Percentiles rank a stretch among this genome's conserved stretches.
Conservation (phyloP, 2,888 invertebrate species). For the Rhagonycha fulva region DNA sequence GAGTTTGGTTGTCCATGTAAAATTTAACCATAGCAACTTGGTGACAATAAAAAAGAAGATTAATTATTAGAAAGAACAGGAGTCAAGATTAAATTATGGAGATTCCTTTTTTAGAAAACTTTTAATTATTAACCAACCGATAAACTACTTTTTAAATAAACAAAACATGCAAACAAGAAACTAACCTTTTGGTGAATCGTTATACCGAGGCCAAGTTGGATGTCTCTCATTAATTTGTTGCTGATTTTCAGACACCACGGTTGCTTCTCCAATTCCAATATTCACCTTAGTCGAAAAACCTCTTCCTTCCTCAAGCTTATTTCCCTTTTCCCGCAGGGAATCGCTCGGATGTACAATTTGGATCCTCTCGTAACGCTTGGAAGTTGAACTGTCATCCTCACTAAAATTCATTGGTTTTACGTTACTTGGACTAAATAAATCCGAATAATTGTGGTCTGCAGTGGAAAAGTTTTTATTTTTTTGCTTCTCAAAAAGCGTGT, state of each 20-base stretch:
- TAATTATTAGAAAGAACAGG: neutral
- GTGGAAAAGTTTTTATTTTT: neutral
- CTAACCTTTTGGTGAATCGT: conserved; percentile 47
- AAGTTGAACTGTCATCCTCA: conserved; percentile 35
- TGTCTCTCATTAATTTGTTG: conserved; percentile 36
- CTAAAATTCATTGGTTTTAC: neutral
- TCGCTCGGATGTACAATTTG: conserved; percentile 44
- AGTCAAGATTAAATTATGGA: neutral
- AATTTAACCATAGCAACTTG: neutral
- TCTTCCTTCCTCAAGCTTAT: conserved; percentile 42
- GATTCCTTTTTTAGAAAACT: neutral
- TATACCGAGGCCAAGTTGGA: conserved; percentile 47
- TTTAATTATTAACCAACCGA: neutral
- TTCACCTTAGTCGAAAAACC: conserved; percentile 66
- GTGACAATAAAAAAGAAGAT: neutral
- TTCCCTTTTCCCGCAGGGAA: conserved; percentile 32
- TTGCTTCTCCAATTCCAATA: conserved; percentile 55
- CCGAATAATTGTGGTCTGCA: neutral
- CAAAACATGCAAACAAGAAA: conserved; percentile 9
- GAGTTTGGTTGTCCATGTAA: too few species aligned
- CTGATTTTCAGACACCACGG: conserved; percentile 50
- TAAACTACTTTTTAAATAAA: neutral
- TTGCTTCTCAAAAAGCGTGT: conserved; percentile 42
- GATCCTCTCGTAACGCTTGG: conserved; percentile 50
- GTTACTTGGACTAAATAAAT: neutral